A percentile compares a stretch with the other conserved stretches of the same genome.
Conservation (phyloP, 2,888 invertebrate genomes). For the Mythimna pallens region DNA sequence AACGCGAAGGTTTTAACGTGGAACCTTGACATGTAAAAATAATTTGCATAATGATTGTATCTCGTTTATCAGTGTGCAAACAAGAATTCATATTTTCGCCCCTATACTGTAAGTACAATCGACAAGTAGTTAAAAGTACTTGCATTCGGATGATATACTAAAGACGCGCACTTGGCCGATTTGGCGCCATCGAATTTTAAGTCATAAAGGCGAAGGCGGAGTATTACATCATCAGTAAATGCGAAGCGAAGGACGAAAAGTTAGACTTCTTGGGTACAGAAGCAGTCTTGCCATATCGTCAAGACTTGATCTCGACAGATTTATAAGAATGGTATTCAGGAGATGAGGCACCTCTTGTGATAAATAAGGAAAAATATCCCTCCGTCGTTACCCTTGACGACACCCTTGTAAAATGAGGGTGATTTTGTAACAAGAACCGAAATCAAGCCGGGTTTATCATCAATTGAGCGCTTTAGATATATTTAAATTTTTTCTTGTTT, state of each 20-base stretch:
- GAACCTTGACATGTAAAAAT: slow-evolving; percentile 81
- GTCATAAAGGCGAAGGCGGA: slow-evolving; percentile 17
- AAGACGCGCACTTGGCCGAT: not conserved
- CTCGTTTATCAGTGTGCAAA: slow-evolving; percentile 54
- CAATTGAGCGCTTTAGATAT: not conserved
- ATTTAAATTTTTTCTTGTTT: too few relatives aligned
- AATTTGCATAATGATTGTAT: slow-evolving; percentile 73
- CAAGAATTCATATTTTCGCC: slow-evolving; percentile 37
- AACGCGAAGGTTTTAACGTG: slow-evolving; percentile 70
- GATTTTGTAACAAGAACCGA: not conserved
- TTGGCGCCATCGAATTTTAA: slow-evolving; percentile 12
- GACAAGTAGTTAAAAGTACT: not conserved
- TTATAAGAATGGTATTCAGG: not conserved
- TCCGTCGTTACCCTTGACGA: not conserved
- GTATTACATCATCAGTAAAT: slow-evolving; percentile 34
- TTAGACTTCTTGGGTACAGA: slow-evolving; percentile 9
- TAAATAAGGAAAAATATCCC: not conserved
- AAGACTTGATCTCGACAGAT: not conserved
- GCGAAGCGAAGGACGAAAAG: slow-evolving; percentile 20
- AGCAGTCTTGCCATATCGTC: slow-evolving; percentile 25
- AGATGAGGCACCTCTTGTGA: not conserved
- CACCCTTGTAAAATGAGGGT: not conserved
- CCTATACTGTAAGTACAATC: slow-evolving; percentile 10
- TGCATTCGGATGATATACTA: not conserved
- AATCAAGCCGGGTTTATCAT: not conserved